Evolutionary conservation across 2,888 invertebrate genomes (phyloP).

Genomic region (Synergus japonicus): DNA sequence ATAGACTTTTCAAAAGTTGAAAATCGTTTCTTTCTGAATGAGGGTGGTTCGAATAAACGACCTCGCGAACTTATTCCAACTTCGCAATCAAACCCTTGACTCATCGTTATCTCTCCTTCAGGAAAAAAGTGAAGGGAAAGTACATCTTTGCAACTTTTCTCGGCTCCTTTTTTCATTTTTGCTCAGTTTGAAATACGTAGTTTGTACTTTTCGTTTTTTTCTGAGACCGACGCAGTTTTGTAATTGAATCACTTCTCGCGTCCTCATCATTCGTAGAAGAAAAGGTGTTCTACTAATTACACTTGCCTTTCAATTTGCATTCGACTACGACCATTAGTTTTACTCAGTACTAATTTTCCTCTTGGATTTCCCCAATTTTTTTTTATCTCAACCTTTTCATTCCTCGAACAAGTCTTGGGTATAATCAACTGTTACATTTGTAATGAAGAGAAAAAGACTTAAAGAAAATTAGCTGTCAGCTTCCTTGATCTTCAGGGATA

Average conservation of each 20-base stretch:
- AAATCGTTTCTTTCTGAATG: constrained; percentile 20
- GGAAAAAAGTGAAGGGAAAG: constrained; percentile 23
- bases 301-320: constrained; percentile 33
- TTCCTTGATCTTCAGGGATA: not conserved
- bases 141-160: constrained; percentile 32
- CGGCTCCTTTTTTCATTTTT: constrained; percentile 21
- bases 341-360: constrained; percentile 16
- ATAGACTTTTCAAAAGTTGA: constrained; percentile 33
- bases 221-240: constrained; percentile 27
- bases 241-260: constrained; percentile 21
- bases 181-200: constrained; percentile 3
- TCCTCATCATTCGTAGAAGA: constrained; percentile 16
- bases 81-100: constrained; percentile 29
- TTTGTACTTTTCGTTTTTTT: constrained; percentile 20
- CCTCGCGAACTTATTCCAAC: constrained; percentile 27
- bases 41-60: constrained; percentile 15
- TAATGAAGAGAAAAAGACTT: not conserved
- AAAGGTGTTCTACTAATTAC: constrained; percentile 23
- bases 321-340: constrained; percentile 12
- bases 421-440: constrained; percentile 1
- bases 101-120: constrained; percentile 33
- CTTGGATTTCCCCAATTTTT: constrained; percentile 18
- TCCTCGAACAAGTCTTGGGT: not conserved
- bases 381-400: not conserved
- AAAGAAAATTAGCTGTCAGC: not conserved